These are phyloP conservation scores for Hyperoplus lanceolatus DNA, from an alignment of 2,797 vertebrate genomes.

Conservation along the genomic window DNA sequence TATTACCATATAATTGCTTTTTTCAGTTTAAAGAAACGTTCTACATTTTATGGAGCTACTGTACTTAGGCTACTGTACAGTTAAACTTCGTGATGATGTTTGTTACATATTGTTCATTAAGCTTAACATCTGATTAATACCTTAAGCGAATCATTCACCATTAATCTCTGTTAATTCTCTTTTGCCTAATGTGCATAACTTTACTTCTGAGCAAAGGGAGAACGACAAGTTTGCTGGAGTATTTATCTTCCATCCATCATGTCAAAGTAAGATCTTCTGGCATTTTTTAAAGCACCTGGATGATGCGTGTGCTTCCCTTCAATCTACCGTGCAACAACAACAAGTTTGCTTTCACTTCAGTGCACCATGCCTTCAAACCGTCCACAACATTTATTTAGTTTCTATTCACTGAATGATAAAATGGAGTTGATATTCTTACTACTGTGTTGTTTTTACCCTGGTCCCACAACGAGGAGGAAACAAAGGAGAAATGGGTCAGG, in stretches of 20 bases:
- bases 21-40: no score
- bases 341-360: not conserved
- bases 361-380: not conserved
- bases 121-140: conserved; percentile 7
- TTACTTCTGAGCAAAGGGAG: not conserved
- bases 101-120: not conserved
- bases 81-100: not conserved
- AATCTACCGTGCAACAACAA: not conserved
- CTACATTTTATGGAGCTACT: no score
- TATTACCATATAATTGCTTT: no score
- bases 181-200: conserved; percentile 9
- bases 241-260: conserved; percentile 23
- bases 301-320: not conserved
- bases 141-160: conserved; percentile 16
- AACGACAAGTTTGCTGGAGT: conserved; percentile 38
- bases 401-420: not conserved
- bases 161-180: conserved; percentile 9
- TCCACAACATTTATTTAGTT: not conserved
- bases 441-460: not conserved
- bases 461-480: no score
- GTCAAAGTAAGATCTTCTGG: not conserved
- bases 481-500: not conserved
- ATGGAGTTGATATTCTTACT: not conserved
- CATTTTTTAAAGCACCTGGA: not conserved
- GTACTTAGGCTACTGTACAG: not conserved